Evolutionary conservation across 1,140 invertebrate species (phyloP).

Genomic region (Octopus bimaculoides): DNA sequence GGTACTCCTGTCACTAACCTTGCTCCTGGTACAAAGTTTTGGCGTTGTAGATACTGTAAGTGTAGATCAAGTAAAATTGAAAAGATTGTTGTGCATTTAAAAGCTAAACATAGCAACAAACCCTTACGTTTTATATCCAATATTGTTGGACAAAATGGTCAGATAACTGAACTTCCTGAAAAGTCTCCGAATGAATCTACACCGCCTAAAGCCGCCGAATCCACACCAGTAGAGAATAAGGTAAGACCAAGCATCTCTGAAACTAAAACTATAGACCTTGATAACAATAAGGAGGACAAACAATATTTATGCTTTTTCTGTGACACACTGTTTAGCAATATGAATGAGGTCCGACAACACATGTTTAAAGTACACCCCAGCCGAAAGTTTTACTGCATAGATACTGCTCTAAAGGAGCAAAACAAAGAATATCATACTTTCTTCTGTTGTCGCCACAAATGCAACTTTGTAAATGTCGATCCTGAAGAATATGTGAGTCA

Average conservation of each 20-base stretch:
- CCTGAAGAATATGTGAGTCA: background rate
- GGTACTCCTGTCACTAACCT: background rate
- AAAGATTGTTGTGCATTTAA: background rate
- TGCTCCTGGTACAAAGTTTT: background rate
- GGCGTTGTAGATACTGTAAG: background rate
- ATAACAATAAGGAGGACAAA: too few relatives aligned
- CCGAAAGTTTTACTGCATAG: background rate
- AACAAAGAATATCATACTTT: background rate
- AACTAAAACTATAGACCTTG: too few relatives aligned
- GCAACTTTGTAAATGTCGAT: background rate
- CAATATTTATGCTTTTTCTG: too few relatives aligned
- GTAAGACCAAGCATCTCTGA: too few relatives aligned
- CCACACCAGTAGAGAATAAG: too few relatives aligned
- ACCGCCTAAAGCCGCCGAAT: too few relatives aligned
- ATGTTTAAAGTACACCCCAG: background rate
- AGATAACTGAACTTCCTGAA: too few relatives aligned
- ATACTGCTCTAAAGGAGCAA: background rate
- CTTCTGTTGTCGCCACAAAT: background rate
- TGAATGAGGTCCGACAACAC: background rate
- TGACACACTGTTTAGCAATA: too few relatives aligned
- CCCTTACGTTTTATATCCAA: too few relatives aligned
- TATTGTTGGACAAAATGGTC: too few relatives aligned
- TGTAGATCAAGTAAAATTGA: background rate
- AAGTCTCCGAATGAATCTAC: too few relatives aligned
- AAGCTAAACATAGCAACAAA: background rate